A percentile compares a stretch with the other conserved stretches of the same genome.
Evolutionary conservation across 2,888 invertebrate genomes (phyloP).

Genomic region (Gymnoscelis rufifasciata): DNA sequence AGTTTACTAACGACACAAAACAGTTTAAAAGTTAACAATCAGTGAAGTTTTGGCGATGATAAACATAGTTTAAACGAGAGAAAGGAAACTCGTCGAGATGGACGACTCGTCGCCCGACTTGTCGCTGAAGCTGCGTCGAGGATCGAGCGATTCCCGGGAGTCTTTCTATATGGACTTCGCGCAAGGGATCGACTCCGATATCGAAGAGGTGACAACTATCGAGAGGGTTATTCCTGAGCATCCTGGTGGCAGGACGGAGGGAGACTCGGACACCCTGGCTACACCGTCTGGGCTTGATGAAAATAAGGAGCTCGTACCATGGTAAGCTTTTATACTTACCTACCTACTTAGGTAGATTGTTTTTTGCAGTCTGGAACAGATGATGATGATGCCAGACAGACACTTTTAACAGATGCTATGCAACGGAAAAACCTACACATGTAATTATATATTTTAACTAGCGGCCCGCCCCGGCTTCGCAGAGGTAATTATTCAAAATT

Average conservation of each 20-base stretch:
- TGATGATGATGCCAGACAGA: no score
- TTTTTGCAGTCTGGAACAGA: no score
- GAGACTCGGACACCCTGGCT: conserved; percentile 70
- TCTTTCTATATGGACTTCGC: conserved; percentile 95
- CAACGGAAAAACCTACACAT: no score
- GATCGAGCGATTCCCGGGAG: conserved; percentile 91
- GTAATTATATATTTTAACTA: no score
- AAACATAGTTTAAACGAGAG: conserved; percentile 16
- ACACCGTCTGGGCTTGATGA: conserved; percentile 75
- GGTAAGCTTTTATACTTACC: conserved; percentile 45
- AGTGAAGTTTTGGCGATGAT: conserved; percentile 12
- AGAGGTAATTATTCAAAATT: no score
- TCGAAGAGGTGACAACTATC: conserved; percentile 89
- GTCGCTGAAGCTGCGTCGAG: conserved; percentile 89
- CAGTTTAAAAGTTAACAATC: not conserved
- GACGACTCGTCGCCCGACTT: conserved; percentile 91
- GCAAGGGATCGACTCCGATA: conserved; percentile 93
- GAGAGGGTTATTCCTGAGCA: conserved; percentile 78
- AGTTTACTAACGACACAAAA: not conserved
- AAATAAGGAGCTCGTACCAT: conserved; percentile 68
- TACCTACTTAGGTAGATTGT: not conserved
- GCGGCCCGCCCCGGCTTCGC: no score
- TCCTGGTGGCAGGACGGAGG: conserved; percentile 65
- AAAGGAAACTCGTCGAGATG: conserved; percentile 50
- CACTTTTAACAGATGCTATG: no score